phyloP scores from a whole-genome alignment of 2,888 invertebrate species.

The Diarsia mendica region DNA sequence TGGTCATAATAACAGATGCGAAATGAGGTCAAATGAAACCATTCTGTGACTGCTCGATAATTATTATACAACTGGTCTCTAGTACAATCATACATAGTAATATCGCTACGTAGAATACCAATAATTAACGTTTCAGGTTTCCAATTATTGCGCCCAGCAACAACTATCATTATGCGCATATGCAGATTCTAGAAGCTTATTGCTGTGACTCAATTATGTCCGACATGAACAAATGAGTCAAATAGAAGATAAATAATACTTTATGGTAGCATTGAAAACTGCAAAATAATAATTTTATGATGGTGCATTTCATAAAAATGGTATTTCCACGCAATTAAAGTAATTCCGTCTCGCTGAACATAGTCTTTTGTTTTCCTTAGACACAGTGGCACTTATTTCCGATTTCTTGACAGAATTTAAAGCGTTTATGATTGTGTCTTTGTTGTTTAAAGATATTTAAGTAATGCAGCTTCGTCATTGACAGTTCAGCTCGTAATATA shows the following conservation, averaged over 20 bases:
- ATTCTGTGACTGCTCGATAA: slow-evolving; percentile 46
- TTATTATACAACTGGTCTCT: slow-evolving; percentile 45
- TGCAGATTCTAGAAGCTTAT: slow-evolving; percentile 28
- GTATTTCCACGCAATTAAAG: slow-evolving; percentile 14
- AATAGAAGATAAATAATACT: slow-evolving; percentile 25
- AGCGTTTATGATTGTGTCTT: slow-evolving; percentile 16
- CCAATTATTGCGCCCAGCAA: slow-evolving; percentile 30
- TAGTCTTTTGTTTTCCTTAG: slow-evolving; percentile 39
- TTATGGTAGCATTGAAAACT: slow-evolving; percentile 7
- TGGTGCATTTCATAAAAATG: slow-evolving; percentile 16
- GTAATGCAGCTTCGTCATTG: slow-evolving; percentile 42
- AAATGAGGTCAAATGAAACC: slow-evolving; percentile 54
- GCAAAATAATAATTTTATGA: slow-evolving; percentile 5
- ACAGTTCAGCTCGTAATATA: not conserved
- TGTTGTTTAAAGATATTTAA: slow-evolving; percentile 25
- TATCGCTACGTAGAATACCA: slow-evolving; percentile 20
- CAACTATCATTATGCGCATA: slow-evolving; percentile 34
- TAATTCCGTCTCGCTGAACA: not conserved
- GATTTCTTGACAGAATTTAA: slow-evolving; percentile 22
- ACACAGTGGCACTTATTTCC: slow-evolving; percentile 20
- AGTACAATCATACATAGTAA: slow-evolving; percentile 18
- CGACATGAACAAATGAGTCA: slow-evolving; percentile 42
- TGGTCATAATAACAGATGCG: slow-evolving; percentile 54
- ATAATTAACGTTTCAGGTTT: slow-evolving; percentile 36
- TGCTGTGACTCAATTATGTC: slow-evolving; percentile 42